Percentiles rank a stretch among this genome's conserved stretches.
Conservation (phyloP, 2,888 invertebrate species). For the Apodemia duryi region DNA sequence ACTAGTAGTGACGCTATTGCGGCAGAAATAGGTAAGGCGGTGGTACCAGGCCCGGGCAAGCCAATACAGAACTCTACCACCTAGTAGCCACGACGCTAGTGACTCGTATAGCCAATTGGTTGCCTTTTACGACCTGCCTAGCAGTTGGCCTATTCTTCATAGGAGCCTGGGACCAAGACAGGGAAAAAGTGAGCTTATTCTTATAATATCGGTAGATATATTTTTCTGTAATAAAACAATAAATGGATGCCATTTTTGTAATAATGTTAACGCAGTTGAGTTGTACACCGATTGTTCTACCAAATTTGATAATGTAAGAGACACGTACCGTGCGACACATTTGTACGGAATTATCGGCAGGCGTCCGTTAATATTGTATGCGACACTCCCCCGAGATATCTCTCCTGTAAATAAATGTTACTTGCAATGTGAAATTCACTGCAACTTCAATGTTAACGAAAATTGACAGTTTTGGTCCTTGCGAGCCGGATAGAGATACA, state of each 20-base stretch:
- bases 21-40: too few species aligned
- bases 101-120: too few species aligned
- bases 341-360: constrained; percentile 30
- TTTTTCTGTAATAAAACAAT: too few species aligned
- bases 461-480: background rate
- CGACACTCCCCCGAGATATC: constrained; percentile 4
- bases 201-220: too few species aligned
- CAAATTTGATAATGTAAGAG: constrained; percentile 13
- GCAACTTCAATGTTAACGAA: background rate
- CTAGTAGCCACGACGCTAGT: too few species aligned
- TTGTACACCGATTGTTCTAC: background rate
- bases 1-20: too few species aligned
- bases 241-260: background rate
- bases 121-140: too few species aligned
- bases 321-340: constrained; percentile 31
- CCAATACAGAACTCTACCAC: too few species aligned
- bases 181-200: too few species aligned
- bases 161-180: too few species aligned
- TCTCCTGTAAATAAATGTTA: constrained; percentile 5
- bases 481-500: background rate
- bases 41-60: too few species aligned
- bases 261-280: constrained; percentile 4
- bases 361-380: constrained; percentile 29
- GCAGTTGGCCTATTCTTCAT: too few species aligned
- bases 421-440: constrained; percentile 7